Evolutionary conservation across 2,888 invertebrate genomes (phyloP), one percentile per base, ranked within the genome.

Genomic region (Margaritifera margaritifera): DNA sequence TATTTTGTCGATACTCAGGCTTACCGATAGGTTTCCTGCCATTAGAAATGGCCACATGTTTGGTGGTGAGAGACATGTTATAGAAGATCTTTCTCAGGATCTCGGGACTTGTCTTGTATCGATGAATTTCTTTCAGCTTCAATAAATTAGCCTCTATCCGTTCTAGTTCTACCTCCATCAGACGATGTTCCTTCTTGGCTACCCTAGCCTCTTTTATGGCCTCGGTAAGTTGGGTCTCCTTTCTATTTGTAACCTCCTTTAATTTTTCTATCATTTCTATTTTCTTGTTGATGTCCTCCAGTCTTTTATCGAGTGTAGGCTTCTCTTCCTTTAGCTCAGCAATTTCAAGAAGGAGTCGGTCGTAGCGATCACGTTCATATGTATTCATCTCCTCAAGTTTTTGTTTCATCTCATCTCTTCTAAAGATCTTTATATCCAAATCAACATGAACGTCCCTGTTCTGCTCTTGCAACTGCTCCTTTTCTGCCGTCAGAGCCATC

Each of bases 31-130:
- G 53, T 0, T 74, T 73, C 18, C 63, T 61, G 55, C 70, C 70
- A 5, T 79, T 77, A 55, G 78, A 78, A 62, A 71, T 77, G 31
- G 59, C 77, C 52, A 69, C 72, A 22, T 76, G 72, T 22, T 74
- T 70, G 3, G 80, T 75, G 4, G 78, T 75, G 2, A 84, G 64
- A 1, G 86, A 86, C 80, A 87, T 80, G 42, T 84, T 84, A 67
- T 84, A 83, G 67, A 86, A 87, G 20, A 87, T 81, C 67, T 85
- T 85, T 73, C 85, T 86, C 63, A 86, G 75, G 18, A 83, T 77
- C 57, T 86, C 86, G 0, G 84, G 79, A 51, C 80, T 81, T 1
- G 83, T 83, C 68, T 86, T 86, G 62, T 80, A 79, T 2, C 82
- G 71, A 58, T 83, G 79, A 25, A 87, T 83, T 67, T 84, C 82